A percentile compares a stretch with the other conserved stretches of the same genome.
Conservation (phyloP, 2,888 invertebrate species). For the Gnatocerus cornutus region DNA sequence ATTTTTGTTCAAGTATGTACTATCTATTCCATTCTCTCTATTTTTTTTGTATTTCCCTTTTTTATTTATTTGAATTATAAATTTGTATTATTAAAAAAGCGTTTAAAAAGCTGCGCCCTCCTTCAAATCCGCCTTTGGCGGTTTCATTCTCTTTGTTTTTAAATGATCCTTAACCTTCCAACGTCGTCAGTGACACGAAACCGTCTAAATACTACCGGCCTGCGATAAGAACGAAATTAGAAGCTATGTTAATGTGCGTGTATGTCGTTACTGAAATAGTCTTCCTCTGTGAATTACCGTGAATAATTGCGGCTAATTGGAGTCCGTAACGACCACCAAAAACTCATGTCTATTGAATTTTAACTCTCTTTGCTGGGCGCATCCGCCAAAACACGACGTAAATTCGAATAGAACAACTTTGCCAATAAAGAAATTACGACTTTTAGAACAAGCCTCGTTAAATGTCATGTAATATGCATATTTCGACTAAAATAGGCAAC, state of each 20-base stretch:
- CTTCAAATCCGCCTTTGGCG: no score
- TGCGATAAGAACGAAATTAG: conserved; percentile 11
- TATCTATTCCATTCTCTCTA: no score
- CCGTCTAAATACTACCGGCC: conserved; percentile 7
- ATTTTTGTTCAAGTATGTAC: no score
- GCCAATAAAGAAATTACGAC: not conserved
- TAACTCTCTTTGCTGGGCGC: no score
- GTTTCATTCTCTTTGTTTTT: no score
- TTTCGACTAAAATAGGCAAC: not conserved
- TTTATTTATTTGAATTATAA: no score
- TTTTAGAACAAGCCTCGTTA: conserved; percentile 1
- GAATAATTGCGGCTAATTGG: not conserved
- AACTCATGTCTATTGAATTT: not conserved
- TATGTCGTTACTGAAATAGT: not conserved
- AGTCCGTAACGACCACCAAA: not conserved
- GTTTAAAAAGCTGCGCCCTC: no score
- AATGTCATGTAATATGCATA: conserved; percentile 5
- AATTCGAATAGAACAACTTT: not conserved
- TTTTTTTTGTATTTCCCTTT: no score
- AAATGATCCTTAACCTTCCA: not conserved
- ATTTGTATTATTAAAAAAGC: no score
- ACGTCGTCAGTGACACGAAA: conserved; percentile 1
- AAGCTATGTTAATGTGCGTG: conserved; percentile 5
- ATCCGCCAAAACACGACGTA: no score
- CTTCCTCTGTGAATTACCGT: not conserved